These are phyloP conservation scores for Pegoplata infirma DNA, from an alignment of 2,888 invertebrate genomes.

Conservation along the genomic window DNA sequence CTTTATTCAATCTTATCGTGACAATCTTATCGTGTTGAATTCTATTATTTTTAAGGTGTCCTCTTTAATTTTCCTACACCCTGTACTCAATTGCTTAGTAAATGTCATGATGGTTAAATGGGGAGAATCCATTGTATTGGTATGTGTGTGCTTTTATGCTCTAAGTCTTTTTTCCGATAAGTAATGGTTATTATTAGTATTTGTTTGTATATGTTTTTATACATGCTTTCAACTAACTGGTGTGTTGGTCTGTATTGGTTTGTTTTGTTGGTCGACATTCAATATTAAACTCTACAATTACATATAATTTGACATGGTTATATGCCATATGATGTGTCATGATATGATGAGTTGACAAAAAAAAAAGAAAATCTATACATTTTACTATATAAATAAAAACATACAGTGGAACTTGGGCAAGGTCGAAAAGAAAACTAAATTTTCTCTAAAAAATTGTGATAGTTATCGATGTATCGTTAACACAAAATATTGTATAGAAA, in stretches of 20 bases:
- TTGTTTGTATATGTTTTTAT: slow-evolving; percentile 31
- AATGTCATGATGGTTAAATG: background rate
- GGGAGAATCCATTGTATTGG: background rate
- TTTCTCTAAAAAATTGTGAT: no score
- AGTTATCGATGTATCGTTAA: no score
- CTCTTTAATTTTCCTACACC: no score
- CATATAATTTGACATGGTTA: slow-evolving; percentile 58
- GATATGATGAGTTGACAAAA: slow-evolving; percentile 57
- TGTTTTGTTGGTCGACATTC: slow-evolving; percentile 11
- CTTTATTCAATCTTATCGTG: no score
- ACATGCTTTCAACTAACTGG: no score
- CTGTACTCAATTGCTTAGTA: no score
- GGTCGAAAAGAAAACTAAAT: no score
- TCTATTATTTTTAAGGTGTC: no score
- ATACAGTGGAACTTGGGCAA: background rate
- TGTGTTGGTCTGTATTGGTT: background rate
- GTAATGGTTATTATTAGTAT: slow-evolving; percentile 57
- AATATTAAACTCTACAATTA: slow-evolving; percentile 56
- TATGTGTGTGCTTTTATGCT: slow-evolving; percentile 11
- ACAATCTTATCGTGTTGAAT: no score
- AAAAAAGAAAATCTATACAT: background rate
- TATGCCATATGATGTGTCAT: slow-evolving; percentile 35
- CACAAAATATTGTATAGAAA: no score
- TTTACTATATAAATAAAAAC: background rate
- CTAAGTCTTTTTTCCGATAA: slow-evolving; percentile 39